These are phyloP conservation scores for Aegotheles bennettii DNA, from an alignment of 2,113 vertebrate species.

Conservation along the genomic window DNA sequence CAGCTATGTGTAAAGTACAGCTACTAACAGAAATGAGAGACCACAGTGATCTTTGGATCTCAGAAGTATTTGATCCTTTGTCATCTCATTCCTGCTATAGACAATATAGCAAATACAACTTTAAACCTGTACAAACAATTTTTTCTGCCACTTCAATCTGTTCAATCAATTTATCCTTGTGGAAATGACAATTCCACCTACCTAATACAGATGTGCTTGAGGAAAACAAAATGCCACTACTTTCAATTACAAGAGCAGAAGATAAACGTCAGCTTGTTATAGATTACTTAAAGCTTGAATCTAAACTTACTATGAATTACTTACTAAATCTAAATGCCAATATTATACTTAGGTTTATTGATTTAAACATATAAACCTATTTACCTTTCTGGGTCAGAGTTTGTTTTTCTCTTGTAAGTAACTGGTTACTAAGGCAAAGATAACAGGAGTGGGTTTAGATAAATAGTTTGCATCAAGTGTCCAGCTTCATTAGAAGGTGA, in stretches of 20 bases:
- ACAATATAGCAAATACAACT: background rate
- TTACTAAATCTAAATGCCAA: conserved; percentile 49
- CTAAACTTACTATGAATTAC: conserved; percentile 37
- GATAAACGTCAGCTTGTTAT: background rate
- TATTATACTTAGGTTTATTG: conserved; percentile 26
- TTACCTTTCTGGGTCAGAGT: background rate
- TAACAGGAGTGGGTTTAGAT: background rate
- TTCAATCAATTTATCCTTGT: background rate
- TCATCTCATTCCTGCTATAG: background rate
- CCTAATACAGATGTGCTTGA: background rate
- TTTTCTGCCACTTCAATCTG: background rate
- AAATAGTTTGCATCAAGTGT: background rate
- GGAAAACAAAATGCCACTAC: background rate
- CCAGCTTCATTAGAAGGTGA: background rate
- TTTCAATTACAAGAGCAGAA: background rate
- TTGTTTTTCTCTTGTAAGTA: background rate
- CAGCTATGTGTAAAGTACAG: background rate
- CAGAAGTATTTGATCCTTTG: background rate
- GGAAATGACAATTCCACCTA: background rate
- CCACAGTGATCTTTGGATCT: background rate
- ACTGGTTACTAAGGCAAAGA: background rate
- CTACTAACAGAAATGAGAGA: background rate
- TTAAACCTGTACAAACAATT: background rate
- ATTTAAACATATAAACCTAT: background rate
- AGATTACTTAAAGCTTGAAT: conserved; percentile 6